Evolutionary conservation across 2,113 vertebrate genomes (phyloP).

Genomic region (Tamias sibiricus): DNA sequence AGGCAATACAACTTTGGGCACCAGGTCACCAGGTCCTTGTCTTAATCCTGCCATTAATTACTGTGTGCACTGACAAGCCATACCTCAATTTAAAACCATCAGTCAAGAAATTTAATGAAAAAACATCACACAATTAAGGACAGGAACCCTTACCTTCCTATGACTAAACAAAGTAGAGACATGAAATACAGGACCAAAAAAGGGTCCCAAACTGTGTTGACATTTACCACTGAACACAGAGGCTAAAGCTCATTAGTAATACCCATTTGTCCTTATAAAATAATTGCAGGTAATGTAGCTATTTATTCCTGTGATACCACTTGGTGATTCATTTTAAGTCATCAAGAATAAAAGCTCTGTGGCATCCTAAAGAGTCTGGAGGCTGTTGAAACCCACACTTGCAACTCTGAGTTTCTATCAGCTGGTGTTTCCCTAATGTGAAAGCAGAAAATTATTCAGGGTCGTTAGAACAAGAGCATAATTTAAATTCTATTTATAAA

Average conservation of each 20-base stretch:
- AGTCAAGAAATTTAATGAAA: slow-evolving; percentile 20
- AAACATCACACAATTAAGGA: neutral
- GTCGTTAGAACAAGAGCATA: slow-evolving; percentile 54
- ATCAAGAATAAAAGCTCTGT: slow-evolving; percentile 61
- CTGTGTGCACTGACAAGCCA: neutral
- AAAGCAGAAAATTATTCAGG: slow-evolving; percentile 55
- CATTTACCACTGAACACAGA: slow-evolving; percentile 41
- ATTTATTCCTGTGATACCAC: slow-evolving; percentile 50
- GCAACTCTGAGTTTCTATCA: slow-evolving; percentile 57
- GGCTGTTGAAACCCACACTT: slow-evolving; percentile 69
- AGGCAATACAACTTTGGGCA: neutral
- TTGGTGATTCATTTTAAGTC: slow-evolving; percentile 63
- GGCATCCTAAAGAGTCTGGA: slow-evolving; percentile 63
- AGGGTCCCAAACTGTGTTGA: slow-evolving; percentile 26
- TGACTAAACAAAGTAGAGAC: neutral
- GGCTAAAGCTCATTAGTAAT: slow-evolving; percentile 7
- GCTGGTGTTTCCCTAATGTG: slow-evolving; percentile 45
- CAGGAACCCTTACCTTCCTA: neutral
- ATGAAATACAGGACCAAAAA: neutral
- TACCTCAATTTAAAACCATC: neutral
- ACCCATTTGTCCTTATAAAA: slow-evolving; percentile 60
- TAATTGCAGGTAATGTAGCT: slow-evolving; percentile 53
- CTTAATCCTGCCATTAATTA: neutral
- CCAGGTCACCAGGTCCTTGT: neutral
- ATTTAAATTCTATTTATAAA: slow-evolving; percentile 71